phyloP scores from a whole-genome alignment of 2,888 invertebrate species.

The Microplitis manilae region DNA sequence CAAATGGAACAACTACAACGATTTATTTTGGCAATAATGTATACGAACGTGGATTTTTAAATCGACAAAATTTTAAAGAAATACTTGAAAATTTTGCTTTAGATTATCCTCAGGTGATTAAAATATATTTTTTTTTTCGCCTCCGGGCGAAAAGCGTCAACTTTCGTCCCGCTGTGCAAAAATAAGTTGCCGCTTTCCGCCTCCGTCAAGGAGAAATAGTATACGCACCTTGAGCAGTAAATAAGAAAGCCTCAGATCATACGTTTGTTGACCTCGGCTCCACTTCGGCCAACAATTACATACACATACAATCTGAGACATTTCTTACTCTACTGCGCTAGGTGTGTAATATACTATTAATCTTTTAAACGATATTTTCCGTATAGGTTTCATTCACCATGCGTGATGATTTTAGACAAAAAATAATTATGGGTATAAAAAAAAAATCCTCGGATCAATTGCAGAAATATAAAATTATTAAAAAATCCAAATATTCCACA shows the following conservation, averaged over 20 bases:
- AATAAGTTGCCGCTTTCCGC: too few relatives aligned
- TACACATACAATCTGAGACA: too few relatives aligned
- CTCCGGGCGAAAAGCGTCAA: too few relatives aligned
- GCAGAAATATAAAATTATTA: background rate
- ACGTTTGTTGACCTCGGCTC: too few relatives aligned
- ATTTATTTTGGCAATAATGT: constrained; percentile 78
- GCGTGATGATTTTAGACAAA: constrained; percentile 77
- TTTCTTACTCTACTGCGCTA: too few relatives aligned
- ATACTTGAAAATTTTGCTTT: constrained; percentile 78
- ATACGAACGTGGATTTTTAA: constrained; percentile 69
- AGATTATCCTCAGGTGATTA: constrained; percentile 74
- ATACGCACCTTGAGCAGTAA: too few relatives aligned
- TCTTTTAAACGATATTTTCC: constrained; percentile 56
- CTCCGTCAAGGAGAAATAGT: too few relatives aligned
- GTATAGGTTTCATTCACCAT: constrained; percentile 77
- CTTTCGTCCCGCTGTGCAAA: too few relatives aligned
- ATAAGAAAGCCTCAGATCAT: too few relatives aligned
- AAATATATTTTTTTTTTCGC: constrained; percentile 53
- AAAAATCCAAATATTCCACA: background rate
- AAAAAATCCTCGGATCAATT: constrained; percentile 39
- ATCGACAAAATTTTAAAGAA: constrained; percentile 75
- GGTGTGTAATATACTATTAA: background rate
- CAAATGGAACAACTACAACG: constrained; percentile 82
- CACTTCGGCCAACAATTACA: too few relatives aligned
- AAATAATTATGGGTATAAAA: constrained; percentile 71